These are phyloP conservation scores for Campopleginae sp. DNA, from an alignment of 2,888 invertebrate genomes.

Conservation along the genomic window DNA sequence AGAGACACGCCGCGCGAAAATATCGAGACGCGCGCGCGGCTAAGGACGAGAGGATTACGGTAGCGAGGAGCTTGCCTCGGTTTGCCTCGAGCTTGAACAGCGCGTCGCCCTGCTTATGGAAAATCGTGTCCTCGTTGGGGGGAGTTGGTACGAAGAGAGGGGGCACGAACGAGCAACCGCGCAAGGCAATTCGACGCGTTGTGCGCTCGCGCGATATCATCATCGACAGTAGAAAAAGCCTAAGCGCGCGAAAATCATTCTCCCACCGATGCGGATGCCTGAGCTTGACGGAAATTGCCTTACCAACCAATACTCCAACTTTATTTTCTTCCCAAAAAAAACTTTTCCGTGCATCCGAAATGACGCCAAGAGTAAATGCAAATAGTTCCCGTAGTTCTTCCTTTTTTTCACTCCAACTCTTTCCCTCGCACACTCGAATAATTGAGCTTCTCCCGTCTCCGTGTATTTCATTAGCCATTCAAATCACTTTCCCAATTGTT, in stretches of 20 bases:
- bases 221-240: constrained; percentile 39
- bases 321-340: constrained; percentile 6
- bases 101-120: constrained; percentile 45
- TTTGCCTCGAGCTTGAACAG: constrained; percentile 48
- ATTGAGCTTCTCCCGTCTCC: neutral
- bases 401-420: neutral
- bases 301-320: neutral
- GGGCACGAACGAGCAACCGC: constrained; percentile 12
- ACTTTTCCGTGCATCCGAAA: neutral
- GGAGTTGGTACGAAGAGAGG: neutral
- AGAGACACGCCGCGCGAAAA: constrained; percentile 57
- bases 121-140: constrained; percentile 35
- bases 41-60: constrained; percentile 42
- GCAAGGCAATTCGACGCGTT: constrained; percentile 32
- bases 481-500: neutral
- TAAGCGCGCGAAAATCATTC: constrained; percentile 47
- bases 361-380: neutral
- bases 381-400: neutral
- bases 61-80: constrained; percentile 39
- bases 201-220: constrained; percentile 39
- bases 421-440: neutral
- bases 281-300: constrained; percentile 18
- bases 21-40: constrained; percentile 3
- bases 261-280: neutral
- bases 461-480: neutral